Percentiles rank a stretch among this genome's conserved stretches.
These are phyloP conservation scores for Homarus americanus DNA, from an alignment of 1,140 invertebrate genomes.

Conservation along the genomic window DNA sequence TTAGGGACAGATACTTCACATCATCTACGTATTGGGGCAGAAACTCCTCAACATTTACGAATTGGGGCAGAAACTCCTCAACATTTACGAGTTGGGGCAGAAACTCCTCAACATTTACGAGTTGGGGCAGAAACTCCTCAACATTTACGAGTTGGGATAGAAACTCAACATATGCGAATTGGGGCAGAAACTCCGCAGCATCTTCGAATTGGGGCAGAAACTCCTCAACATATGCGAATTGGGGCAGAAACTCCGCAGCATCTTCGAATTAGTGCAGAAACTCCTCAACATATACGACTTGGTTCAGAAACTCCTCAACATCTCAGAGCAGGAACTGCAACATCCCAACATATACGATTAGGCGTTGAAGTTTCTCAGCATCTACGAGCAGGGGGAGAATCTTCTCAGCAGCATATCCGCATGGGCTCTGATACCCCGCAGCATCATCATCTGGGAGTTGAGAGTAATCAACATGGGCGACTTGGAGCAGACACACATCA, in stretches of 20 bases:
- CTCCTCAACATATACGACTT: slow-evolving; percentile 35
- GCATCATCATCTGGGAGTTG: slow-evolving; percentile 40
- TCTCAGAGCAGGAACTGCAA: slow-evolving; percentile 24
- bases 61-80: slow-evolving; percentile 39
- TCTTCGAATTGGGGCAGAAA: slow-evolving; percentile 36
- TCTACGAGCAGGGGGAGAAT: slow-evolving; percentile 21
- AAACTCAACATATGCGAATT: slow-evolving; percentile 38
- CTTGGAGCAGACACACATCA: slow-evolving; percentile 58
- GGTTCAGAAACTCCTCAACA: slow-evolving; percentile 34
- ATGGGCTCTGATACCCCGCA: slow-evolving; percentile 1
- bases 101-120: slow-evolving; percentile 48
- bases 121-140: slow-evolving; percentile 36
- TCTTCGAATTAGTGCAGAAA: slow-evolving; percentile 19
- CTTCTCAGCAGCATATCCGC: slow-evolving; percentile 42
- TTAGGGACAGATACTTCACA: slow-evolving; percentile 37
- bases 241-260: slow-evolving; percentile 52
- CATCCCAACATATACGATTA: slow-evolving; percentile 31
- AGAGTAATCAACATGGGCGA: slow-evolving; percentile 44
- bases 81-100: slow-evolving; percentile 34
- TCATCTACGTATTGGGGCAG: slow-evolving; percentile 24
- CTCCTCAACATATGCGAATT: slow-evolving; percentile 45
- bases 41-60: slow-evolving; percentile 48
- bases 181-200: slow-evolving; percentile 51
- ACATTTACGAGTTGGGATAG: slow-evolving; percentile 26
- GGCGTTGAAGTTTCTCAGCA: slow-evolving; percentile 33